Conservation (phyloP, 2,113 vertebrate genomes). For the Sigmodon hispidus region DNA sequence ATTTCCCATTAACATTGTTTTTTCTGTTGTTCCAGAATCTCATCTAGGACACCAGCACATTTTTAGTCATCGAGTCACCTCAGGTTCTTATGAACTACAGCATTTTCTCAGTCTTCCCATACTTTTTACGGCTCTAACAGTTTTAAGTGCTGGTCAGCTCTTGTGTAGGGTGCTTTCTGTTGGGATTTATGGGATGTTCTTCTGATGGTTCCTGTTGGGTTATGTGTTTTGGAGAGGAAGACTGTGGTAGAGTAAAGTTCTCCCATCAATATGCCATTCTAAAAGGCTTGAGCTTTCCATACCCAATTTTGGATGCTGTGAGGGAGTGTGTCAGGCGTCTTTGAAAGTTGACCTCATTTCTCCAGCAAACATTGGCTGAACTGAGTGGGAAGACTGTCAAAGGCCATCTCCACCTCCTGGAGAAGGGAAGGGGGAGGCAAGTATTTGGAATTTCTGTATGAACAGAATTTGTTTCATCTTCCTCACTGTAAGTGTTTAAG, state of each 20-base stretch:
- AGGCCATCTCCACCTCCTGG: background rate
- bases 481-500: background rate
- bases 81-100: background rate
- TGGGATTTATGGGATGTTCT: background rate
- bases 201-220: background rate
- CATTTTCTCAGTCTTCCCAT: background rate
- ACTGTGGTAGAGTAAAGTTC: background rate
- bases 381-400: background rate
- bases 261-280: background rate
- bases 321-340: background rate
- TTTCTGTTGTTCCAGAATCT: background rate
- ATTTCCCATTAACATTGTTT: background rate
- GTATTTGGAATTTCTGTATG: constrained; percentile 37
- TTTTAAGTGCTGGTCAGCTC: background rate
- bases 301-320: background rate
- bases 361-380: background rate
- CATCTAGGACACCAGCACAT: background rate
- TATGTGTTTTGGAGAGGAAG: background rate
- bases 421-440: background rate
- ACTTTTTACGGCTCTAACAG: background rate
- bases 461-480: background rate
- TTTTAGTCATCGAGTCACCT: background rate
- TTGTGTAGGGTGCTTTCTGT: background rate
- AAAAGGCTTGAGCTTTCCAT: background rate
- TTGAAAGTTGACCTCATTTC: background rate